phyloP scores from a whole-genome alignment of 2,797 vertebrate genomes.

The Galago senegalensis region DNA sequence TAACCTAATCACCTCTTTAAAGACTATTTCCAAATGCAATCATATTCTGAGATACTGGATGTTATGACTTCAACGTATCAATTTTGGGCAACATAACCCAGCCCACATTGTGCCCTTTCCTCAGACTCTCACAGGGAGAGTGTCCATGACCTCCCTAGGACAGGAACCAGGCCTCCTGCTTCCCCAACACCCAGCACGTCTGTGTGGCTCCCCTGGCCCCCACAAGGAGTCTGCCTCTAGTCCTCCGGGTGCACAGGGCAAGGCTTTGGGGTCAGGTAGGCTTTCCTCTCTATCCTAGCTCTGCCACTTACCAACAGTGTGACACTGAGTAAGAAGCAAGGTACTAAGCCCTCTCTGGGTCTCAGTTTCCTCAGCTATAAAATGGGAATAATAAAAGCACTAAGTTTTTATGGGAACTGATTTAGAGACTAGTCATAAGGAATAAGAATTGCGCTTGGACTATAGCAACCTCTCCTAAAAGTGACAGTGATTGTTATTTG shows the following conservation, averaged over 20 bases:
- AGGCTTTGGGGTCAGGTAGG: background rate
- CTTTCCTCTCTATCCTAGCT: background rate
- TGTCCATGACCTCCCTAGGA: rapidly evolving
- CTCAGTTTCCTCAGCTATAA: background rate
- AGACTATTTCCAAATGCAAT: background rate
- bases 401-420: background rate
- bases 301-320: background rate
- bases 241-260: background rate
- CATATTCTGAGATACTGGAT: background rate
- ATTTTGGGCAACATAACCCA: background rate
- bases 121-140: background rate
- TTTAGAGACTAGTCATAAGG: background rate
- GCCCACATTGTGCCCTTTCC: background rate
- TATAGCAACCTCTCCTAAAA: background rate
- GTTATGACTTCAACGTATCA: background rate
- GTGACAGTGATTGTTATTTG: background rate
- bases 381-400: background rate
- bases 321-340: background rate
- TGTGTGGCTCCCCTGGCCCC: background rate
- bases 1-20: background rate
- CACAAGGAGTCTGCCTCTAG: background rate
- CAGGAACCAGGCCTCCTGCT: background rate
- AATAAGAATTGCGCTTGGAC: background rate
- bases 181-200: rapidly evolving
- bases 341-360: background rate